phyloP scores from a whole-genome alignment of 1,140 invertebrate genomes.

The Drosophila baimaii region DNA sequence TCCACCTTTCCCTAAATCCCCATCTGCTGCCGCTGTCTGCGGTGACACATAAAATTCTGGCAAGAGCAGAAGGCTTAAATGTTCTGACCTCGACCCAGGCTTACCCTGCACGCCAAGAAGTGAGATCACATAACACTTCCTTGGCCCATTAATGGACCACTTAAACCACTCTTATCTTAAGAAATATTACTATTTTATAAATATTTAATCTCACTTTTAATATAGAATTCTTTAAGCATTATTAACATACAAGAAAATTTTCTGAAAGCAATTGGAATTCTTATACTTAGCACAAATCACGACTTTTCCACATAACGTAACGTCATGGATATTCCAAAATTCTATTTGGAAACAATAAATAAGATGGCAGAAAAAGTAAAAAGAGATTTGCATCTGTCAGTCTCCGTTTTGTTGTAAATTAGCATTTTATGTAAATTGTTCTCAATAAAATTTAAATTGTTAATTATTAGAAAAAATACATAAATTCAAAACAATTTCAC shows the following conservation, averaged over 20 bases:
- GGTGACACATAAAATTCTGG: slow-evolving; percentile 43
- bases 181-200: no score
- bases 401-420: no score
- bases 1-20: slow-evolving; percentile 11
- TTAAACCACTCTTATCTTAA: no score
- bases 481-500: background rate
- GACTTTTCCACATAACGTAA: no score
- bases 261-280: background rate
- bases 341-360: no score
- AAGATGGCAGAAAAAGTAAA: no score
- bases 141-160: no score
- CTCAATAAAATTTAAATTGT: background rate
- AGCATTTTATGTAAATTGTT: background rate
- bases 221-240: background rate
- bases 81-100: background rate
- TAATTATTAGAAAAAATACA: background rate
- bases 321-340: no score
- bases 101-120: background rate
- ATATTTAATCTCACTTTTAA: background rate
- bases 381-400: background rate
- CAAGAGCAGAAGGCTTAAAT: slow-evolving; percentile 11
- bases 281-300: background rate
- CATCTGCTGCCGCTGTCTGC: slow-evolving; percentile 7
- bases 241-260: no score
- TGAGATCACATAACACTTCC: background rate